Conservation (phyloP, 2,888 invertebrate genomes). For the Sinhomidia bicolor region DNA sequence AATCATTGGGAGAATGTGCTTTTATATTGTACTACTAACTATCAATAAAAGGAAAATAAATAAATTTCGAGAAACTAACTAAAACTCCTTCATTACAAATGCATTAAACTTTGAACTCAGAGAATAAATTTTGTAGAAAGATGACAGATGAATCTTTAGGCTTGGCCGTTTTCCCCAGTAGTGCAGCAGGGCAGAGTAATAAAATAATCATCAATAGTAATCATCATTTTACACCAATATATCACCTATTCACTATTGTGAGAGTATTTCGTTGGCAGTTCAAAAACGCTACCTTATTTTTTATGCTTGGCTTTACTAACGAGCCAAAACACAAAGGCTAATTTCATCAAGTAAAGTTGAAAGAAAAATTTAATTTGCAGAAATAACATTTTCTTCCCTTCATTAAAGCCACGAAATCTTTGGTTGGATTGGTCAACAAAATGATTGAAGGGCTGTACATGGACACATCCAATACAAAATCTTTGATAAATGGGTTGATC, state of each 20-base stretch:
- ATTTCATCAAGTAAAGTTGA: not conserved
- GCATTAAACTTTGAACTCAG: conserved; percentile 43
- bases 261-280: too few species aligned
- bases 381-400: not conserved
- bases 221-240: too few species aligned
- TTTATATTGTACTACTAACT: too few species aligned
- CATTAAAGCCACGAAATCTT: not conserved
- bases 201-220: not conserved
- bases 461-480: not conserved
- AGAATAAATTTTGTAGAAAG: not conserved
- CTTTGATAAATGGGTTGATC: conserved; percentile 11
- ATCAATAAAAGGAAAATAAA: too few species aligned
- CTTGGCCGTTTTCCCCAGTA: not conserved
- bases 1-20: too few species aligned
- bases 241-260: not conserved
- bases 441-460: conserved; percentile 35
- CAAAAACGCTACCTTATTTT: too few species aligned
- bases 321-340: too few species aligned
- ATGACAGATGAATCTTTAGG: conserved; percentile 5
- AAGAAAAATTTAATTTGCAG: conserved; percentile 4
- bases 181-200: not conserved
- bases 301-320: too few species aligned
- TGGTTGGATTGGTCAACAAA: conserved; percentile 36
- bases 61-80: too few species aligned
- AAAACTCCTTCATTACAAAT: conserved; percentile 21